A percentile compares a stretch with the other conserved stretches of the same genome.
These are phyloP conservation scores for Phyllotis vaccarum DNA, from an alignment of 2,797 vertebrate genomes.

Conservation along the genomic window DNA sequence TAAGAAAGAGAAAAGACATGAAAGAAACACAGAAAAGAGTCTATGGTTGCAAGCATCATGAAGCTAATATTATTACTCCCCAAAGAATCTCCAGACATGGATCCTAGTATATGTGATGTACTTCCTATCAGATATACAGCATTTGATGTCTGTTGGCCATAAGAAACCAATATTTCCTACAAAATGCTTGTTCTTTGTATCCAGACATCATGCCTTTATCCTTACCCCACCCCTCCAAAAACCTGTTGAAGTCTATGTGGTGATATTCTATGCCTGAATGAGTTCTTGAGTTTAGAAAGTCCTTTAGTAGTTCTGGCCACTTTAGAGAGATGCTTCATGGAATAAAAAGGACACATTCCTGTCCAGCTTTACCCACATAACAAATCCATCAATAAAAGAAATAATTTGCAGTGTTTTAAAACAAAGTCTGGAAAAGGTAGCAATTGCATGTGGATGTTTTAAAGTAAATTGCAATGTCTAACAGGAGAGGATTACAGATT, in stretches of 20 bases:
- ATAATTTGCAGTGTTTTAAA: not conserved
- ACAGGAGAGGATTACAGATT: not conserved
- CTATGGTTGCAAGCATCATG: not conserved
- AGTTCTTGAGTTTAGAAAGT: not conserved
- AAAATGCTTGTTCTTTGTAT: not conserved
- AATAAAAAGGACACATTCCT: not conserved
- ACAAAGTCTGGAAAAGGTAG: not conserved
- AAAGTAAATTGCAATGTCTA: not conserved
- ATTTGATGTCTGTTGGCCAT: not conserved
- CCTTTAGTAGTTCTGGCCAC: not conserved
- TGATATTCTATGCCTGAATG: not conserved
- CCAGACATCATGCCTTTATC: not conserved
- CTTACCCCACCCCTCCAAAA: not conserved
- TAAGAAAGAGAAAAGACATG: not conserved
- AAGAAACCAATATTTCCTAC: not conserved
- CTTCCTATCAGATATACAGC: fast-evolving
- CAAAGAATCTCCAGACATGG: not conserved
- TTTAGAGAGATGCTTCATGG: no score
- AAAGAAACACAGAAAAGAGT: not conserved
- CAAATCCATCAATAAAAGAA: not conserved
- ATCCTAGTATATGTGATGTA: not conserved
- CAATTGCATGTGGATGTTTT: not conserved
- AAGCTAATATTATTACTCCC: not conserved
- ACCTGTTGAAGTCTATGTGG: not conserved
- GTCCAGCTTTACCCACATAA: fast-evolving